Percentiles rank a stretch among this genome's conserved stretches.
Evolutionary conservation across 2,113 vertebrate genomes (phyloP).

Genomic region (Gallinago undulata): DNA sequence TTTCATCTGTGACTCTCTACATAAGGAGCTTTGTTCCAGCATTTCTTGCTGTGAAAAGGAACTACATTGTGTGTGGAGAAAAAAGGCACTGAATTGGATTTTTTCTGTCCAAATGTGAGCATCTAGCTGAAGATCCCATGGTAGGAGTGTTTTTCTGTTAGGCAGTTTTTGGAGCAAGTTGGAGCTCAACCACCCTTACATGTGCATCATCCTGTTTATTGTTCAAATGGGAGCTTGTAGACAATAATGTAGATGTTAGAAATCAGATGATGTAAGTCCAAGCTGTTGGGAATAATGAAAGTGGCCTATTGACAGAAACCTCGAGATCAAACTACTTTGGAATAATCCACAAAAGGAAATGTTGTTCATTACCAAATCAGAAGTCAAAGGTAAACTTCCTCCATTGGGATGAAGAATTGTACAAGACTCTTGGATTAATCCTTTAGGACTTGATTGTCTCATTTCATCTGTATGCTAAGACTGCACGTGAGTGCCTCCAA

Average conservation of each 20-base stretch:
- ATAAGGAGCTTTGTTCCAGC: background rate
- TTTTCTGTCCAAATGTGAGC: background rate
- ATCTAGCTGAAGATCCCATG: background rate
- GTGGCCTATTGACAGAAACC: background rate
- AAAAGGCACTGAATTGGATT: background rate
- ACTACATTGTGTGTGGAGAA: background rate
- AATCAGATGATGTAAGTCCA: background rate
- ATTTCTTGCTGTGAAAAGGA: background rate
- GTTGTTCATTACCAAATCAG: background rate
- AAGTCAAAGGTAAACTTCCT: background rate
- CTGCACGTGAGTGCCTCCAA: rapidly evolving
- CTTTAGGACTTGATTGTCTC: background rate
- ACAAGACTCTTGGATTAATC: background rate
- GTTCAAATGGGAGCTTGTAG: background rate
- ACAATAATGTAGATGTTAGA: background rate
- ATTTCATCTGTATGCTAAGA: background rate
- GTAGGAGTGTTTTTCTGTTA: background rate
- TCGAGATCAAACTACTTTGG: background rate
- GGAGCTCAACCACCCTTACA: background rate
- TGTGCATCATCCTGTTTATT: background rate
- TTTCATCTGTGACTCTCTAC: background rate
- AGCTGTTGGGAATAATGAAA: background rate
- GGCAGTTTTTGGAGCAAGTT: background rate
- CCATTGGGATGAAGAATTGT: background rate
- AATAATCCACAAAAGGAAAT: background rate